phyloP scores from a whole-genome alignment of 1,140 invertebrate species.

The Microvelia longipes region DNA sequence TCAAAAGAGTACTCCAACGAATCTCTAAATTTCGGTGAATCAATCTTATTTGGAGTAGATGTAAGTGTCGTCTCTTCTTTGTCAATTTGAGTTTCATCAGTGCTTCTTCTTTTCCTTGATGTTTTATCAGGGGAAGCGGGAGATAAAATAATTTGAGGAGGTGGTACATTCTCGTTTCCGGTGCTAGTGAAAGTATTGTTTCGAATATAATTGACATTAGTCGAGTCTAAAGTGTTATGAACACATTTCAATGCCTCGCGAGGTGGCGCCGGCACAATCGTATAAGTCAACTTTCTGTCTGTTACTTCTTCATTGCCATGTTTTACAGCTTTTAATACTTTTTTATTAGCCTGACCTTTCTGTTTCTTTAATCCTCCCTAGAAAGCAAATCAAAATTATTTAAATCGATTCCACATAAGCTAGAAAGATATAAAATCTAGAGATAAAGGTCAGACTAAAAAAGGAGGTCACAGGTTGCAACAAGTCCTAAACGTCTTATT shows the following conservation, averaged over 20 bases:
- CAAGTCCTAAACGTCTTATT: too few species aligned
- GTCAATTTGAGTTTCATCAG: not conserved
- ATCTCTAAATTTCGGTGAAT: not conserved
- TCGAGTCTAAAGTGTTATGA: not conserved
- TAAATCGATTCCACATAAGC: too few species aligned
- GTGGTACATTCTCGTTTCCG: not conserved
- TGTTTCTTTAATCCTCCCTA: too few species aligned
- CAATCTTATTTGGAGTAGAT: not conserved
- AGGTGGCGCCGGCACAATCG: not conserved
- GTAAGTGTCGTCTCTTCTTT: not conserved
- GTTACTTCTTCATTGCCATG: not conserved
- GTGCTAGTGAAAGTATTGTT: not conserved
- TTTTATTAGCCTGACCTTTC: not conserved
- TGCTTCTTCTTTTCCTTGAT: not conserved
- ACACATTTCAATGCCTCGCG: not conserved
- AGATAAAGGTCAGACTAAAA: too few species aligned
- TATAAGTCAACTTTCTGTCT: not conserved
- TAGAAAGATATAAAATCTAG: too few species aligned
- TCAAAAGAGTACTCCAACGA: not conserved
- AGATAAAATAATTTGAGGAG: too few species aligned
- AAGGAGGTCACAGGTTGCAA: too few species aligned
- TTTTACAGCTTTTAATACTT: not conserved
- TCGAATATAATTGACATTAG: not conserved
- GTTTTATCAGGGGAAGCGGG: too few species aligned
- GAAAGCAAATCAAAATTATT: too few species aligned